A percentile compares a stretch with the other conserved stretches of the same genome.
These are phyloP conservation scores for Megalops atlanticus DNA, from an alignment of 2,113 vertebrate species.

Conservation along the genomic window DNA sequence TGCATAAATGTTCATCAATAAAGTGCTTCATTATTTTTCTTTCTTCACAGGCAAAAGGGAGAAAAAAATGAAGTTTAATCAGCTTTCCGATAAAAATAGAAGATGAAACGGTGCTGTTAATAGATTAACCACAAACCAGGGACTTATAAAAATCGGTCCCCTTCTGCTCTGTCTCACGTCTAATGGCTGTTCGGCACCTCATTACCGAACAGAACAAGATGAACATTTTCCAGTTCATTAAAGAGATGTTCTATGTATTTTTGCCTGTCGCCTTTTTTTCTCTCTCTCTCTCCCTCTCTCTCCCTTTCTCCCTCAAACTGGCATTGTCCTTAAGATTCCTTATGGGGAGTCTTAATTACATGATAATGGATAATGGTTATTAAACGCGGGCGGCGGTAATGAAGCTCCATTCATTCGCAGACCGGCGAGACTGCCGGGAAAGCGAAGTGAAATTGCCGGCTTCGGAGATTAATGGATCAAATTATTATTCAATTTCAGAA, in stretches of 20 bases:
- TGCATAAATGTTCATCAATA: slow-evolving; percentile 63
- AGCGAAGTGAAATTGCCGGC: slow-evolving; percentile 91
- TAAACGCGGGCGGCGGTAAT: slow-evolving; percentile 95
- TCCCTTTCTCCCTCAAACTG: slow-evolving; percentile 63
- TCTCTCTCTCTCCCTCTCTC: slow-evolving; percentile 34
- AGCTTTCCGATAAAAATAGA: slow-evolving; percentile 99
- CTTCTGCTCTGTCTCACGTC: slow-evolving; percentile 83
- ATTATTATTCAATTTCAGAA: slow-evolving; percentile 99
- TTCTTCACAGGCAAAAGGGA: slow-evolving; percentile 62
- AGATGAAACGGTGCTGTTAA: slow-evolving; percentile 95
- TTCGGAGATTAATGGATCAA: slow-evolving; percentile 98
- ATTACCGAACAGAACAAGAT: slow-evolving; percentile 95
- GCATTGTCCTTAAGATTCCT: slow-evolving; percentile 95
- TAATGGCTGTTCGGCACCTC: slow-evolving; percentile 93
- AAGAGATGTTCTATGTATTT: slow-evolving; percentile 96
- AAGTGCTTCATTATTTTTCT: slow-evolving; percentile 58
- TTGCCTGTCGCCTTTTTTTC: slow-evolving; percentile 47
- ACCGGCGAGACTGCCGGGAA: slow-evolving; percentile 81
- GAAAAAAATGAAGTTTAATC: slow-evolving; percentile 93
- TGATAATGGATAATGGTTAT: slow-evolving; percentile 99
- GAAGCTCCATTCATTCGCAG: slow-evolving; percentile 97
- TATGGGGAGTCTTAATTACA: slow-evolving; percentile 99
- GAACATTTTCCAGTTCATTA: slow-evolving; percentile 99
- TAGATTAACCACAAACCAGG: slow-evolving; percentile 94
- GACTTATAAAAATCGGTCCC: slow-evolving; percentile 79